These are phyloP conservation scores for Phlogophora meticulosa DNA, from an alignment of 2,888 invertebrate species.

Conservation along the genomic window DNA sequence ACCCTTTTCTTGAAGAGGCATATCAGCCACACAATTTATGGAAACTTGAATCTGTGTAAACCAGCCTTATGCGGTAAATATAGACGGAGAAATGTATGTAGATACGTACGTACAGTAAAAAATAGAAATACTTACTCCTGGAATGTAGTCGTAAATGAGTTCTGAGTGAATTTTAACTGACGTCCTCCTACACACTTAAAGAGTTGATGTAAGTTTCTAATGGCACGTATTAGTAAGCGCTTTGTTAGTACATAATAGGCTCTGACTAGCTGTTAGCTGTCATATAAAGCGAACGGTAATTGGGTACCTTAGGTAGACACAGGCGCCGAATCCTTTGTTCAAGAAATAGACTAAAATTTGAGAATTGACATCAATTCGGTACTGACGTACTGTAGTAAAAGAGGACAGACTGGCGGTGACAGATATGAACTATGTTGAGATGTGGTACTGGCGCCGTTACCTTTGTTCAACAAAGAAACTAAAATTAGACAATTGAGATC, in stretches of 20 bases:
- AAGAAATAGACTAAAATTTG: too few species aligned
- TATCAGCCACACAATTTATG: neutral
- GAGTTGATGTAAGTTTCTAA: constrained; percentile 40
- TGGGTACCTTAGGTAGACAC: constrained; percentile 10
- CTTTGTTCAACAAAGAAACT: too few species aligned
- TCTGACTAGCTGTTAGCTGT: constrained; percentile 27
- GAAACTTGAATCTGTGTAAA: neutral
- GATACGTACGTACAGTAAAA: constrained; percentile 23
- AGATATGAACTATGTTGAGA: too few species aligned
- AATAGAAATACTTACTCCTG: constrained; percentile 20
- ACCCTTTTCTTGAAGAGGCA: neutral
- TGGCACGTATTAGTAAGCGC: constrained; percentile 31
- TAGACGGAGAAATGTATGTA: neutral
- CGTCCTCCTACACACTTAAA: constrained; percentile 26
- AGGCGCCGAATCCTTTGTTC: too few species aligned
- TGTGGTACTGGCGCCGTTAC: too few species aligned
- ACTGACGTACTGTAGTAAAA: too few species aligned
- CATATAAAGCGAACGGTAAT: constrained; percentile 50
- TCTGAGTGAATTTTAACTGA: constrained; percentile 45
- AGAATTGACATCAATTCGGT: too few species aligned
- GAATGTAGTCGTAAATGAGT: constrained; percentile 44
- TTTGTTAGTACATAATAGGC: constrained; percentile 42
- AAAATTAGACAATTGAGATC: too few species aligned
- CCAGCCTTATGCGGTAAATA: neutral
- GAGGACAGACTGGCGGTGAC: too few species aligned